Percentiles rank a stretch among this genome's conserved stretches.
Evolutionary conservation across 64 coral and sea anemone species (phyloP).

Genomic region (Trachythela sp.): DNA sequence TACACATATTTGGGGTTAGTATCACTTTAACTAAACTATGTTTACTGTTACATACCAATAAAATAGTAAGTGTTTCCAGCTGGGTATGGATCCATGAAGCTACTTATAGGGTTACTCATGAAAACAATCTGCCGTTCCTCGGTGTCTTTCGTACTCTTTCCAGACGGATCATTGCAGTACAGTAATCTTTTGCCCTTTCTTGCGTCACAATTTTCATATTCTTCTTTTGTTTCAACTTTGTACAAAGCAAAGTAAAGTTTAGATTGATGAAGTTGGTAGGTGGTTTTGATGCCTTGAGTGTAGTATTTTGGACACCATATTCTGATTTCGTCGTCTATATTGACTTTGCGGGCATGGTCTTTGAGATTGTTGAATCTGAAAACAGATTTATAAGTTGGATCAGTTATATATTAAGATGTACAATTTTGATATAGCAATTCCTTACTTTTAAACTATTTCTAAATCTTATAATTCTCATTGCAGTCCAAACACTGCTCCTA

Average conservation of each 20-base stretch:
- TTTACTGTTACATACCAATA: background rate
- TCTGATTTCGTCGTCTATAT: background rate
- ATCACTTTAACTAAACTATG: background rate
- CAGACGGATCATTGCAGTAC: background rate
- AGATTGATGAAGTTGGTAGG: background rate
- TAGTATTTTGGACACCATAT: conserved; percentile 12
- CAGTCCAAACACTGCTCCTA: too few relatives aligned
- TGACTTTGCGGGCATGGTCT: background rate
- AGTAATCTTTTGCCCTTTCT: background rate
- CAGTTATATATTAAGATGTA: too few relatives aligned
- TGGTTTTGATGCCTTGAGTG: background rate
- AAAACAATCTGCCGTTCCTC: background rate
- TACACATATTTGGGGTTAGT: too few relatives aligned
- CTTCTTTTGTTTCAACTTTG: conserved; percentile 13
- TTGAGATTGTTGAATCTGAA: conserved; percentile 3
- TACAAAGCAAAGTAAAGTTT: conserved; percentile 9
- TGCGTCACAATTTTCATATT: conserved; percentile 11
- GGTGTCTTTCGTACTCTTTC: background rate
- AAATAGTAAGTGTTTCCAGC: background rate
- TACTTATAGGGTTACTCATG: background rate
- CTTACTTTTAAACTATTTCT: too few relatives aligned
- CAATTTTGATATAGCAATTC: too few relatives aligned
- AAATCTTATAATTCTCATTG: too few relatives aligned
- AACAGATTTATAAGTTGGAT: too few relatives aligned
- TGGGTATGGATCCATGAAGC: background rate